Evolutionary conservation across 2,888 invertebrate genomes (phyloP), one percentile per base, ranked within the genome.

Genomic region (Dioctria linearis): DNA sequence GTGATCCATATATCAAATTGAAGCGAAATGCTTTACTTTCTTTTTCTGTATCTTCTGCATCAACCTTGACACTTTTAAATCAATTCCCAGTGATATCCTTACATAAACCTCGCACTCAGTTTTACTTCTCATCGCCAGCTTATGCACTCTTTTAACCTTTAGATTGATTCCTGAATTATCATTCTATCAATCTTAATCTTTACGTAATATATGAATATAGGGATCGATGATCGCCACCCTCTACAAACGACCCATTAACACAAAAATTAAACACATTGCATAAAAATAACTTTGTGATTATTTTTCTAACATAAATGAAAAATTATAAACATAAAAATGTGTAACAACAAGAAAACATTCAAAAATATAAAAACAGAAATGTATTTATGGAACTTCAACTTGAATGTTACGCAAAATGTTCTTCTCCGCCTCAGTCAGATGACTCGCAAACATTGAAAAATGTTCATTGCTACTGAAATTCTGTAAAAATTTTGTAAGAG

Each of bases 401-500:
- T 85, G 83, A 81, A 85, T 84, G 40, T 81, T 82, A 51, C 84
- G 86, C 61, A 93, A 86, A 3, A 91, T 89, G 84, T 90, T 89
- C 82, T 90, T 89, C 85, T 94, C 94, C 1, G 88, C 84, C 6
- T 89, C 88, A 83, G 90, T 93, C 49, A 93, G 89, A 86, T 94
- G 93, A 79, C 90, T 90, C 71, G 89, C 89, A 85, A 93, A 94
- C 83, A 90, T 90, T 3, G 88, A 88, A 84, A 93, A 94, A 84
- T 91, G 92, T 80, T 92, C 92, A 85, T 92, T 92, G 63, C 90
- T 91, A 5, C 92, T 91, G 80, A 94, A 91, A 43, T 91, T 91
- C 81, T 90, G 90, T 5, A 94, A 85, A 85, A 93, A 94, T 84
- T 93, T 92, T 2, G 91, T 91, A 65, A 94, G 86, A 86, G 92